A percentile compares a stretch with the other conserved stretches of the same genome.
Evolutionary conservation across 1,140 invertebrate species (phyloP).

Genomic region (Lepidurus arcticus): DNA sequence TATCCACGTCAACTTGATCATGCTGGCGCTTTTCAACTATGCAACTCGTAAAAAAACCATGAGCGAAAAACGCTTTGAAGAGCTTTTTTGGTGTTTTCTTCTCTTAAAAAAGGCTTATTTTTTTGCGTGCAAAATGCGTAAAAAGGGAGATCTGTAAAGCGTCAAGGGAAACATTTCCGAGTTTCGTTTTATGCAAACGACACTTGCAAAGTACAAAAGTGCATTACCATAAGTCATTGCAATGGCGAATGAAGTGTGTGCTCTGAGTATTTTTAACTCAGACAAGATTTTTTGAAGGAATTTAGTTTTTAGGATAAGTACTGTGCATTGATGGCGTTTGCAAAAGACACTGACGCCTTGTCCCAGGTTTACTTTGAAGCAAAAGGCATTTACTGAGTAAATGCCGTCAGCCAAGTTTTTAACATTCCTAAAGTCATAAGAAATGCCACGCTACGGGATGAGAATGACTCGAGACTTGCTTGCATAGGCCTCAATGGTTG

Average conservation of each 20-base stretch:
- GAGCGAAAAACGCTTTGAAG: background rate
- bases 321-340: no score
- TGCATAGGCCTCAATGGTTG: slow-evolving; percentile 18
- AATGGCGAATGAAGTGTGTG: background rate
- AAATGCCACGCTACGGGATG: background rate
- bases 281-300: background rate
- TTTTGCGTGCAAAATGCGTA: background rate
- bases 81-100: background rate
- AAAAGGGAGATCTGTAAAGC: background rate
- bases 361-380: no score
- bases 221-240: slow-evolving; percentile 19
- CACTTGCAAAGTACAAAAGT: background rate
- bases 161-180: background rate
- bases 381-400: no score
- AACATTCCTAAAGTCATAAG: slow-evolving; percentile 5
- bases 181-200: background rate
- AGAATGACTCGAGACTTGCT: slow-evolving; percentile 10
- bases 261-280: background rate
- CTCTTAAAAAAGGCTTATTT: background rate
- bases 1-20: slow-evolving; percentile 1
- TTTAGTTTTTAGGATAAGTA: no score
- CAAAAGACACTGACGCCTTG: no score
- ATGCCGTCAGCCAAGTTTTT: background rate
- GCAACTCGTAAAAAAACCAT: background rate
- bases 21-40: background rate